Evolutionary conservation across 2,797 vertebrate species (phyloP).

Genomic region (Sebastes steindachneri): DNA sequence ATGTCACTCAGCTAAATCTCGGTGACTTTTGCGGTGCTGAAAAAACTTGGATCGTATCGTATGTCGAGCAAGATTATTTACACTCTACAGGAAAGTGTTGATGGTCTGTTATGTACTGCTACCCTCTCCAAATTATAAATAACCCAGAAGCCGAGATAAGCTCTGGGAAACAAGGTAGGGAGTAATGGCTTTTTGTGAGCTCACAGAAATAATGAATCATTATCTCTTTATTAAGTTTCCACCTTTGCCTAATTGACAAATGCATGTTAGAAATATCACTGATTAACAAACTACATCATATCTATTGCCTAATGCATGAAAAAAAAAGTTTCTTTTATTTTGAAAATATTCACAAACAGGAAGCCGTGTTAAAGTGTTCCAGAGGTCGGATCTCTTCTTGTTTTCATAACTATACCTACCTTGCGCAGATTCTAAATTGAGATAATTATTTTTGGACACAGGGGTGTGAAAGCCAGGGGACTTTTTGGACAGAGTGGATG

Average conservation of each 20-base stretch:
- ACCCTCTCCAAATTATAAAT: not conserved
- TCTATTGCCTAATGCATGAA: not conserved
- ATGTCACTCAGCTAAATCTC: not conserved
- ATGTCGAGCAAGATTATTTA: constrained; percentile 2
- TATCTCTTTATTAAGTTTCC: not conserved
- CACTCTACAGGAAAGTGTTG: not conserved
- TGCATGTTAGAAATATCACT: not conserved
- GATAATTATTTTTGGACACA: constrained; percentile 5
- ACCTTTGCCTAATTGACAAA: not conserved
- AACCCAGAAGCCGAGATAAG: not conserved
- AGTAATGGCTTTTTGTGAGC: not conserved
- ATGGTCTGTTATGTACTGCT: not conserved
- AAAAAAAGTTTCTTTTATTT: not conserved
- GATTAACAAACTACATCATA: not conserved
- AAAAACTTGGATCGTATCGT: not conserved
- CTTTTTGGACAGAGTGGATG: not conserved
- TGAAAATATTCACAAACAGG: not conserved
- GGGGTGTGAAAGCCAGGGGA: not conserved
- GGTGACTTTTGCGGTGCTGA: not conserved
- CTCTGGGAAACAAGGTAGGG: not conserved
- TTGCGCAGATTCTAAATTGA: not conserved
- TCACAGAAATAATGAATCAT: not conserved
- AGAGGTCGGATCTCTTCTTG: not conserved
- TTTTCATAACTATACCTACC: not conserved
- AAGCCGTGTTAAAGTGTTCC: not conserved